A percentile compares a stretch with the other conserved stretches of the same genome.
phyloP scores from a whole-genome alignment of 2,888 invertebrate genomes.

The Tetragonisca angustula region DNA sequence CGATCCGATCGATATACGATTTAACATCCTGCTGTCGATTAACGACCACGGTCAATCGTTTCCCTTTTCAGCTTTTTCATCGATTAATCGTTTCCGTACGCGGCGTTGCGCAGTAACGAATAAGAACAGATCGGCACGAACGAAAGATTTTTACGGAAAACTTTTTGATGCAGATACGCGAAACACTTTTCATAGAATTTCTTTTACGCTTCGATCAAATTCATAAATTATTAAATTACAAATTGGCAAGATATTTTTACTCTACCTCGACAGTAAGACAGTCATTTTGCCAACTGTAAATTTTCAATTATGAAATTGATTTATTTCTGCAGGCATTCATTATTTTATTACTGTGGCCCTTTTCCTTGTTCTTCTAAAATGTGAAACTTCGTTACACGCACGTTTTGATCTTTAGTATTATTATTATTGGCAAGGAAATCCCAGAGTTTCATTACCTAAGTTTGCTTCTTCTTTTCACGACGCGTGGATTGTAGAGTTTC shows the following conservation, averaged over 20 bases:
- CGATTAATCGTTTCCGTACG: constrained; percentile 15
- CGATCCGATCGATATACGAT: constrained; percentile 19
- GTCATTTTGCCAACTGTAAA: neutral
- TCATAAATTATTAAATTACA: no score
- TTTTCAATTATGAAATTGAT: neutral
- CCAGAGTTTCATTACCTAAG: no score
- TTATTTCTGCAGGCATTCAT: neutral
- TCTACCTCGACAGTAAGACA: neutral
- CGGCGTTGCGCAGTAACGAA: no score
- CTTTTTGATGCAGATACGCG: neutral
- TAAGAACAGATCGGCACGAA: neutral
- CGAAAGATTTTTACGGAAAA: neutral
- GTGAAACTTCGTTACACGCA: no score
- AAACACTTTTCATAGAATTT: neutral
- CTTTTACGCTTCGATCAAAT: neutral
- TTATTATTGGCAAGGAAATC: no score
- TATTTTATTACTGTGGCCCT: no score
- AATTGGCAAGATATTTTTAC: neutral
- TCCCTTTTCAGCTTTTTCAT: constrained; percentile 11
- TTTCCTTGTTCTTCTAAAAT: no score
- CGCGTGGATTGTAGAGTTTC: no score
- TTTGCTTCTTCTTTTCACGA: no score
- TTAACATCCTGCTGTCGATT: constrained; percentile 49
- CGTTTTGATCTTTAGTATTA: no score
- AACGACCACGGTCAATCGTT: constrained; percentile 28